Percentiles rank a stretch among this genome's conserved stretches.
phyloP scores from a whole-genome alignment of 2,888 invertebrate species.

The Heliconius erato region DNA sequence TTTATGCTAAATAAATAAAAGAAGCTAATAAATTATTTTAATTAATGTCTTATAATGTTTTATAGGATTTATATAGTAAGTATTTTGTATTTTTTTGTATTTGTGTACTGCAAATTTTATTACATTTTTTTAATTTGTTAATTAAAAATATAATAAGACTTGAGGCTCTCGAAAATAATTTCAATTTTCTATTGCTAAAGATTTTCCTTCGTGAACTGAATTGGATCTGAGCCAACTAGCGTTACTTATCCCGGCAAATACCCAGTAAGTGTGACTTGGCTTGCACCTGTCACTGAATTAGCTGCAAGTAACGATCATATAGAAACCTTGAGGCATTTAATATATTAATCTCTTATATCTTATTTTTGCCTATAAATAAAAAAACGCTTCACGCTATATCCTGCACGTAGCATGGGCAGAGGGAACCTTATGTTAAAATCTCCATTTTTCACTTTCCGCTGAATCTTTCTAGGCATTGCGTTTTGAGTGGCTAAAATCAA shows the following conservation, averaged over 20 bases:
- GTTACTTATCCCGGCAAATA: slow-evolving; percentile 65
- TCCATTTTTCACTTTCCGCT: no score
- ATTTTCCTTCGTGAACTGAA: slow-evolving; percentile 46
- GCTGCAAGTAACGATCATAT: slow-evolving; percentile 22
- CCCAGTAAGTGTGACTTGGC: slow-evolving; percentile 53
- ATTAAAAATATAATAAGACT: slow-evolving; percentile 25
- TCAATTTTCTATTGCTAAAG: slow-evolving; percentile 46
- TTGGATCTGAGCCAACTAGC: slow-evolving; percentile 54
- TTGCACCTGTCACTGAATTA: slow-evolving; percentile 35
- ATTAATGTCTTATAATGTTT: no score
- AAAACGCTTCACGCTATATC: no score
- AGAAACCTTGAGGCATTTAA: not conserved
- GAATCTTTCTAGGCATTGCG: no score
- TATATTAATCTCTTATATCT: not conserved
- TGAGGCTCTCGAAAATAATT: slow-evolving; percentile 11
- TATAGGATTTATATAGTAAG: no score
- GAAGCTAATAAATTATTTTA: no score
- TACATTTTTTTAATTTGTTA: not conserved
- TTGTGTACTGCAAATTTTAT: no score
- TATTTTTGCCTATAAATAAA: not conserved
- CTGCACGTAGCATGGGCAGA: no score
- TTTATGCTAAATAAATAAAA: no score
- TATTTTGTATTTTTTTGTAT: no score
- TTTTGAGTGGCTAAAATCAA: no score
- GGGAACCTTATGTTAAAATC: no score